Evolutionary conservation across 2,797 vertebrate genomes (phyloP), one percentile per base, ranked within the genome.

Genomic region (Menidia menidia): DNA sequence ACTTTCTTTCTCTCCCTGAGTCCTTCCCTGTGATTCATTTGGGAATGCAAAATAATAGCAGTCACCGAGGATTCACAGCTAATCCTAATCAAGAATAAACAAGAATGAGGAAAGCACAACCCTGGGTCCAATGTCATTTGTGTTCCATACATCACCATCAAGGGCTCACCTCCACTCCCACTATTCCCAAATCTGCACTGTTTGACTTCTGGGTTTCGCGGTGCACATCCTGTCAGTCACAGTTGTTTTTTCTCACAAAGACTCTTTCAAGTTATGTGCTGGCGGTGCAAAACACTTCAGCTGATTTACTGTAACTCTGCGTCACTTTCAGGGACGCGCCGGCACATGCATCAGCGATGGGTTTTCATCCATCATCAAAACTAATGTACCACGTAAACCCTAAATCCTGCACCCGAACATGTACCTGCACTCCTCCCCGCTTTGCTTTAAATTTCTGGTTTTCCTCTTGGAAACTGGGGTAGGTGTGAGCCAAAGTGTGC

Each of bases 261-360:
- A 63, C 68, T 76, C 69, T 73, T 72, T 86, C 58, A 81, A 68
- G 52, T 82, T 74, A 71, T 75, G 66, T 77, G 81, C 85, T 65
- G 62, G 47, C n/a, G 4, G 42, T 77, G 80, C 70, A 83, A 80
- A 83, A 77, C 65, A 30, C 25, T 56, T 51, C 3, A 47, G 25
- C 64, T 75, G 71, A 83, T 82, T 77, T 82, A 85, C 78, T 80
- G 66, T 79, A 83, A 77, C 85, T 88, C 41, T 32, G 68, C 71
- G 59, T 75, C 53, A 53, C 70, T 68, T 75, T 71, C 84, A 82
- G 86, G 77, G 85, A 68, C 82, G 51, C 57, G 45, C 50, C 31
- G 32, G 39, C 9, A 58, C 59, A 18, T 78, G 53, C 25, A 73
- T 64, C 64, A 44, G 33, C 35, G 35, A 7, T 10, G 39, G 53